These are phyloP conservation scores for Drosophila suboccidentalis DNA, from an alignment of 2,888 invertebrate genomes.

Conservation along the genomic window DNA sequence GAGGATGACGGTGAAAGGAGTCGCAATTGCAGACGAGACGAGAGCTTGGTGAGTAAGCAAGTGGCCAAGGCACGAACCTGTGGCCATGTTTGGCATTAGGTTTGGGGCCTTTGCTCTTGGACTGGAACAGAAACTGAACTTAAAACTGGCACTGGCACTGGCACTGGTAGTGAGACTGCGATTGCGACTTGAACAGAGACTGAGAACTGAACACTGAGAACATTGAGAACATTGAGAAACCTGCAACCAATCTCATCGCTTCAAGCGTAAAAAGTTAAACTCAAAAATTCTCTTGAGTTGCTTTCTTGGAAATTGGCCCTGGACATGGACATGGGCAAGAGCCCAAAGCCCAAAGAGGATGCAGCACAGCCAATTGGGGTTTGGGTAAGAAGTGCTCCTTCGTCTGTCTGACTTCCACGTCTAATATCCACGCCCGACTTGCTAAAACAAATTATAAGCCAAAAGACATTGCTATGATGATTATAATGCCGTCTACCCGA, in stretches of 20 bases:
- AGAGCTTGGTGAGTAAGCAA: slow-evolving; percentile 23
- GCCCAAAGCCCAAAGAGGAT: slow-evolving; percentile 9
- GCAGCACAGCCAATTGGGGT: slow-evolving; percentile 10
- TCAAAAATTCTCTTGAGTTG: slow-evolving; percentile 68
- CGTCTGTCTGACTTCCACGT: slow-evolving; percentile 30
- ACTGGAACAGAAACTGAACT: neutral
- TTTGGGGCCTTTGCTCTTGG: slow-evolving; percentile 31
- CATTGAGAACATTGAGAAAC: slow-evolving; percentile 16
- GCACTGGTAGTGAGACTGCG: slow-evolving; percentile 5
- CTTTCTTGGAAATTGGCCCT: slow-evolving; percentile 73
- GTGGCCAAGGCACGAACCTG: slow-evolving; percentile 57
- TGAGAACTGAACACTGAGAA: neutral
- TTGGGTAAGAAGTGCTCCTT: slow-evolving; percentile 13
- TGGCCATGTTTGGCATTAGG: slow-evolving; percentile 62
- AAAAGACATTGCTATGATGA: slow-evolving; percentile 63
- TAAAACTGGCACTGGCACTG: neutral
- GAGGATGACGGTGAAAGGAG: neutral
- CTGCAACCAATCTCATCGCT: slow-evolving; percentile 44
- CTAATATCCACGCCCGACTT: slow-evolving; percentile 52
- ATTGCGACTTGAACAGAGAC: slow-evolving; percentile 13
- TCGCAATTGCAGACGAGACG: slow-evolving; percentile 53
- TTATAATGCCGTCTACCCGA: slow-evolving; percentile 46
- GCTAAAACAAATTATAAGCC: slow-evolving; percentile 67
- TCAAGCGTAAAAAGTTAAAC: slow-evolving; percentile 79
- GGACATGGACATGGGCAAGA: no score